Evolutionary conservation across 2,888 invertebrate genomes (phyloP).

Genomic region (Eudemis profundana): DNA sequence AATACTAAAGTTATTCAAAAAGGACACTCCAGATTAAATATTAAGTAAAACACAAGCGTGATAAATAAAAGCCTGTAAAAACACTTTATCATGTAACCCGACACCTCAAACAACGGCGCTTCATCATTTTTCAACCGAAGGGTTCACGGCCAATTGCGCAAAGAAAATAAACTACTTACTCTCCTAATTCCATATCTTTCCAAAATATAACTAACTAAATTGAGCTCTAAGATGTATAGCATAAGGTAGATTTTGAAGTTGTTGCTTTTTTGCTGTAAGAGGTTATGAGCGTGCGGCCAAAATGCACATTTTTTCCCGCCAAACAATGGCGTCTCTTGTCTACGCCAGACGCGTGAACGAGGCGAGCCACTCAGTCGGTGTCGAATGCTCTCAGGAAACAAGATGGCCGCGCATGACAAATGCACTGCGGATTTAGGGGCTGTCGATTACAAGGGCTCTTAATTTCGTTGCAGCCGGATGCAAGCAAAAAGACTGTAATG

Average conservation of each 20-base stretch:
- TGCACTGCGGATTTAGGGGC: conserved; percentile 55
- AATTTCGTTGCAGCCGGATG: conserved; percentile 22
- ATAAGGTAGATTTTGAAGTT: conserved; percentile 7
- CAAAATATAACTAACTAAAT: neutral
- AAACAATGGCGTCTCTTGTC: conserved; percentile 68
- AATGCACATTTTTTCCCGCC: conserved; percentile 64
- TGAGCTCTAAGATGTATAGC: neutral
- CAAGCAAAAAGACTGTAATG: conserved; percentile 7
- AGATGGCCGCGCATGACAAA: conserved; percentile 71
- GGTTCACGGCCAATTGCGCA: conserved; percentile 71
- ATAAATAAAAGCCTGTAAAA: conserved; percentile 3
- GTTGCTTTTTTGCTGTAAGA: neutral
- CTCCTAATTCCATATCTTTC: conserved; percentile 19
- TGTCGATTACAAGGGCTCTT: conserved; percentile 25
- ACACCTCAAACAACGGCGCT: conserved; percentile 16
- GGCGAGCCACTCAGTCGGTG: conserved; percentile 76
- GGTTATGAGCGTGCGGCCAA: conserved; percentile 10
- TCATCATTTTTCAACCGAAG: conserved; percentile 45
- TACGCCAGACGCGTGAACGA: conserved; percentile 65
- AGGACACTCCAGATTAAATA: neutral
- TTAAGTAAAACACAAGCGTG: neutral
- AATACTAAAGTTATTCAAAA: neutral
- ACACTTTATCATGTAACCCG: conserved; percentile 16
- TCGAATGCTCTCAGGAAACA: conserved; percentile 70
- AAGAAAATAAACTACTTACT: conserved; percentile 56